Base-by-base conservation (phyloP, 2,797 vertebrate species). In the Zenarchopterus dispar region DNA sequence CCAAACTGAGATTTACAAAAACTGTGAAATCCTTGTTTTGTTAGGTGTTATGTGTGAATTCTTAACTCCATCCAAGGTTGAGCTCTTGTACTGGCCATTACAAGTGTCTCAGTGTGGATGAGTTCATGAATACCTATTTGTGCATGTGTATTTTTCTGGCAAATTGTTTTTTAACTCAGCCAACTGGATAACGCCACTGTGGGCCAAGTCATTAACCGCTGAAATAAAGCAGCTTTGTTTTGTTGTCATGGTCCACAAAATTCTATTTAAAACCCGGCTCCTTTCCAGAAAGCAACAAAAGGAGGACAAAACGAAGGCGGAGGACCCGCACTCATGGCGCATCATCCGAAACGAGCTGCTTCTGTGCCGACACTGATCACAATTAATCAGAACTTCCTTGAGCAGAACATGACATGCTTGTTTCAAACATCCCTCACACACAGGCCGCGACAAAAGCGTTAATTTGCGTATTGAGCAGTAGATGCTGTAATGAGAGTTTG, bases 221-320 rank as follows among this genome's bases (percentile, higher is more conserved):
- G 67, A 89, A 90, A 88, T 89, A 88, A 89, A 88, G 69, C 77
- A 70, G 82, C 87, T 91, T 91, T 89, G 87, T 91, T 85, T 84
- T 82, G 72, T 76, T 84, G 84, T 87, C 88, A 86, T 67, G 81
- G 75, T 87, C 85, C 77, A 82, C 76, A 47, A 89, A 90, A 86
- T 87, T 85, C 73, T 84, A 84, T 85, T 88, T 83, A 85, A 74
- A 85, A 77, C 31, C 64, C 64, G 86, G 84, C 80, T 45, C 8
- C 31, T 65, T 53, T 88, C 88, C 85, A 87, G 44, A 64, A 67
- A 65, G 47, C 8, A 15, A 56, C 75, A 63, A 56, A 86, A 74
- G 49, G 19, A 21, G 44, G 67, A 80, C 67, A 77, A 70, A 79
- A 55, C 33, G 26, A 62, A 74, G 44, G 69, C 8, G 16, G 49